phyloP scores from a whole-genome alignment of 2,113 vertebrate genomes.

The Tragelaphus scriptus region DNA sequence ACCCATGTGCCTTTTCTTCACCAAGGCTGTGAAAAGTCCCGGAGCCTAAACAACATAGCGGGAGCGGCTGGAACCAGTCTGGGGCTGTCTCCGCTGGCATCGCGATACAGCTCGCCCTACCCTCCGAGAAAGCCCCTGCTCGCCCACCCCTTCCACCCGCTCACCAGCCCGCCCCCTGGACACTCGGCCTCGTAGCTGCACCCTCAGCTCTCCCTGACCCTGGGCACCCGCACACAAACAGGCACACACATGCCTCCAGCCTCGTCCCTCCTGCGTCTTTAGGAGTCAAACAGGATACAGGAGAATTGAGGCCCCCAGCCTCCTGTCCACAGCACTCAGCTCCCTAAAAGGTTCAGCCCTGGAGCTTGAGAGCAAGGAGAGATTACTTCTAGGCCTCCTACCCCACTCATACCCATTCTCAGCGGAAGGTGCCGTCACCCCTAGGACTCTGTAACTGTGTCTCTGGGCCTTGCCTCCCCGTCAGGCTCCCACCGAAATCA shows the following conservation, averaged over 20 bases:
- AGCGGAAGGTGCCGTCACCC: neutral
- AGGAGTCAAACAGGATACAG: neutral
- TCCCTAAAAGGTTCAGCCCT: neutral
- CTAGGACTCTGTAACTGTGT: neutral
- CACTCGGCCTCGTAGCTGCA: constrained; percentile 1
- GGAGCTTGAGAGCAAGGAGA: neutral
- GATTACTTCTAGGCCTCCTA: neutral
- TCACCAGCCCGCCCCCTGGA: constrained; percentile 44
- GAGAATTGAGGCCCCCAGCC: neutral
- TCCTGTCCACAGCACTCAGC: neutral
- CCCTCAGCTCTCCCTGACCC: neutral
- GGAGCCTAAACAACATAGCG: constrained; percentile 75
- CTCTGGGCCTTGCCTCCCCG: neutral
- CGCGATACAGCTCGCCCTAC: constrained; percentile 74
- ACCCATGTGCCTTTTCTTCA: constrained; percentile 71
- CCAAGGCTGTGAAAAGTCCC: constrained; percentile 76
- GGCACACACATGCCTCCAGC: neutral
- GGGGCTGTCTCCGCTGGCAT: constrained; percentile 65
- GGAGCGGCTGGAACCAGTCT: constrained; percentile 66
- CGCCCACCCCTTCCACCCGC: constrained; percentile 66
- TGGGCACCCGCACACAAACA: neutral
- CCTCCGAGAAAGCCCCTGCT: constrained; percentile 70
- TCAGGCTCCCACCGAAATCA: neutral
- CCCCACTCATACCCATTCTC: neutral
- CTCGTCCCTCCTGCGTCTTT: neutral